phyloP scores from a whole-genome alignment of 2,888 invertebrate species.

The Drosophila pegasa region DNA sequence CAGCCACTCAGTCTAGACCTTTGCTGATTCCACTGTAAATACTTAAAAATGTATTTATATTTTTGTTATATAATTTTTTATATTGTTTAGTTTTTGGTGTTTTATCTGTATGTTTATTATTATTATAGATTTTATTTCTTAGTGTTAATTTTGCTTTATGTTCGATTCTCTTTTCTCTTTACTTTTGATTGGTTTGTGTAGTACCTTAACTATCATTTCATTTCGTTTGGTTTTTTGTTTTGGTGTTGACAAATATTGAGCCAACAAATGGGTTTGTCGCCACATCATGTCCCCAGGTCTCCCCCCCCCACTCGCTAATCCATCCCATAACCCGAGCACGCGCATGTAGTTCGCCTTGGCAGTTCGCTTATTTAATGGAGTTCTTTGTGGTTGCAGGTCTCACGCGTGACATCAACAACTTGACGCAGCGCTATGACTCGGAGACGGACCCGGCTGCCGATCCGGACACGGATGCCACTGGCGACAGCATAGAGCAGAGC shows the following conservation, averaged over 20 bases:
- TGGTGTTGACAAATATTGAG: constrained; percentile 70
- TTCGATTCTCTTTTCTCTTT: constrained; percentile 5
- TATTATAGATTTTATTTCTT: constrained; percentile 13
- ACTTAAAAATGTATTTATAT: background rate
- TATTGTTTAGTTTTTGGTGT: constrained; percentile 35
- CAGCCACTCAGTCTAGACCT: background rate
- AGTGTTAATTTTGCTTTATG: constrained; percentile 17
- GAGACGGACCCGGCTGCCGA: constrained; percentile 86
- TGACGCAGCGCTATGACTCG: constrained; percentile 84
- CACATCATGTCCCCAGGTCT: constrained; percentile 31
- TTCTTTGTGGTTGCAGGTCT: constrained; percentile 74
- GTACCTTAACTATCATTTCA: constrained; percentile 18
- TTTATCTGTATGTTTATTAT: constrained; percentile 13
- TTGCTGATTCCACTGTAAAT: constrained; percentile 7
- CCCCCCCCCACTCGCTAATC: constrained; percentile 42
- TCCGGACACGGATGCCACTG: constrained; percentile 92
- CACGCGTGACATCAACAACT: constrained; percentile 83
- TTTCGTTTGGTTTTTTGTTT: constrained; percentile 19
- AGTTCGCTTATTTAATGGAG: constrained; percentile 4
- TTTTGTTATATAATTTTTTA: background rate
- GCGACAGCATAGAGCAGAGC: constrained; percentile 84
- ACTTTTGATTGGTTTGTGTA: constrained; percentile 29
- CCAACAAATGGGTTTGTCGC: constrained; percentile 60
- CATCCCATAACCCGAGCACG: constrained; percentile 43
- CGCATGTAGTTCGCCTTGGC: constrained; percentile 26